Conservation (phyloP, 2,888 invertebrate species). For the Rapana venosa region DNA sequence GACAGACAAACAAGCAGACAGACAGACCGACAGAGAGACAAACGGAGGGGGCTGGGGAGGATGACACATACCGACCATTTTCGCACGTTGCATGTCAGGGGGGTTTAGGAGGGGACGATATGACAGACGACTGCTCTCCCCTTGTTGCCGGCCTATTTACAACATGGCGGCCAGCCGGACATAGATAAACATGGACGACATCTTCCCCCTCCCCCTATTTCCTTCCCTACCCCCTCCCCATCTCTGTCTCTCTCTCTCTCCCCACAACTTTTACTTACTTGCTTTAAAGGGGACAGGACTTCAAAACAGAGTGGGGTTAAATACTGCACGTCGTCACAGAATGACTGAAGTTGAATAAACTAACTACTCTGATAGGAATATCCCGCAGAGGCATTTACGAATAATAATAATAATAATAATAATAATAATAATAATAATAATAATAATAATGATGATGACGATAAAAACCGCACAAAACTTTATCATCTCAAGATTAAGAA, state of each 20-base stretch:
- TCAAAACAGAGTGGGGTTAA: too few relatives aligned
- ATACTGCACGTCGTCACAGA: too few relatives aligned
- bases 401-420: too few relatives aligned
- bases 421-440: too few relatives aligned
- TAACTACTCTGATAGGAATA: too few relatives aligned
- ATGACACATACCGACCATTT: conserved; percentile 37
- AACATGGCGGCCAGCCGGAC: not conserved
- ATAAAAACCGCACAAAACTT: too few relatives aligned
- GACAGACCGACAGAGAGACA: not conserved
- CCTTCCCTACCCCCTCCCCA: not conserved
- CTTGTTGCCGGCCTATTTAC: conserved; percentile 1
- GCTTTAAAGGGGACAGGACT: too few relatives aligned
- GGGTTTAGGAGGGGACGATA: not conserved
- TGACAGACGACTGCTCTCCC: conserved; percentile 2
- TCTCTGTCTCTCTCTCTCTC: not conserved
- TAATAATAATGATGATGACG: too few relatives aligned
- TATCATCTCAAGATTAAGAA: too few relatives aligned
- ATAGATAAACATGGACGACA: not conserved
- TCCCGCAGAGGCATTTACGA: too few relatives aligned
- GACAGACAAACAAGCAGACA: not conserved
- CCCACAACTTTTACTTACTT: too few relatives aligned
- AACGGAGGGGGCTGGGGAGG: not conserved
- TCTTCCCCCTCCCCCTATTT: not conserved
- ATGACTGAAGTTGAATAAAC: too few relatives aligned
- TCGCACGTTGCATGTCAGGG: conserved; percentile 30